phyloP scores from a whole-genome alignment of 2,113 vertebrate genomes.

The Hyaena hyaena region DNA sequence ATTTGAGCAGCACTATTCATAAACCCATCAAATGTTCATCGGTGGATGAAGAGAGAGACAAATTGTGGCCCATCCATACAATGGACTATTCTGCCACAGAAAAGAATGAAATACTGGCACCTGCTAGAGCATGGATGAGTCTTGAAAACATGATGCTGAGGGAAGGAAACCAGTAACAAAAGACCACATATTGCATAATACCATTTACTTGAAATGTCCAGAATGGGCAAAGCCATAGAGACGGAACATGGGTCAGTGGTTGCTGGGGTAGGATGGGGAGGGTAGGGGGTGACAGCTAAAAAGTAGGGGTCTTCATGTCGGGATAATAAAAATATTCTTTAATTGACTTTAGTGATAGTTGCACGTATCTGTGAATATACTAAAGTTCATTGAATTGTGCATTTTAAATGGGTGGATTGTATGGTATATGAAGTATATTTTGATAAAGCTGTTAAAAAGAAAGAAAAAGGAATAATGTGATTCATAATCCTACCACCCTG shows the following conservation, averaged over 20 bases:
- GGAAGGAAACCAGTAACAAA: not conserved
- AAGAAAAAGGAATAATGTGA: not conserved
- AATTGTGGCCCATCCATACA: not conserved
- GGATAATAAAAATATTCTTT: not conserved
- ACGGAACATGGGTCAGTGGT: not conserved
- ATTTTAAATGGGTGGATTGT: constrained; percentile 22
- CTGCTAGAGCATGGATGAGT: not conserved
- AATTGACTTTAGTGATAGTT: not conserved
- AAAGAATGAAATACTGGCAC: not conserved
- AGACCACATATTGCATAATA: not conserved
- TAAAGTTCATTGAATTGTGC: not conserved
- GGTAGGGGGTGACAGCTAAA: not conserved
- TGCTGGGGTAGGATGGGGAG: not conserved
- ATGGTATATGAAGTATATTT: constrained; percentile 13
- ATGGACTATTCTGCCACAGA: not conserved
- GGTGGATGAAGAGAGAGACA: not conserved
- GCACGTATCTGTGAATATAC: not conserved
- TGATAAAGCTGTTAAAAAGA: constrained; percentile 33
- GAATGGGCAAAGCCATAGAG: not conserved
- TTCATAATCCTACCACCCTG: not conserved
- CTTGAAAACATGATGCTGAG: not conserved
- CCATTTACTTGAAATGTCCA: not conserved
- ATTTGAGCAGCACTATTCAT: not conserved
- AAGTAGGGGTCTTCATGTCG: not conserved
- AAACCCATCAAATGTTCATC: not conserved